Conservation (phyloP, 2,797 vertebrate species). For the Selene dorsalis region DNA sequence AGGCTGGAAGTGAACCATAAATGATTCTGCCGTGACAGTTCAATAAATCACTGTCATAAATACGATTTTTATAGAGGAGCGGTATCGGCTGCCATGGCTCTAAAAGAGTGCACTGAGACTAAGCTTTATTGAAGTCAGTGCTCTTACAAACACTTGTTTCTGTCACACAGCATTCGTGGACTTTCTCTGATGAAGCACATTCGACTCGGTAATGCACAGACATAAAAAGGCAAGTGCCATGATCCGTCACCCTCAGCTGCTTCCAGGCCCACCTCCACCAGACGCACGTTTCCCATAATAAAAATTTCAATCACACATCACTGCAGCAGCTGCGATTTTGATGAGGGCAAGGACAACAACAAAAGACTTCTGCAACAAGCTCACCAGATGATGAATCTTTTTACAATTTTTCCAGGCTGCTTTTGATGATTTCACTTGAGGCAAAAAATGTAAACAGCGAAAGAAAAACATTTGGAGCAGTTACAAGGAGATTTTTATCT, state of each 20-base stretch:
- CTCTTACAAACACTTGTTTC: slow-evolving; percentile 13
- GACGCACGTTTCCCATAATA: slow-evolving; percentile 48
- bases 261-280: slow-evolving; percentile 25
- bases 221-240: slow-evolving; percentile 26
- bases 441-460: slow-evolving; percentile 52
- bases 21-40: slow-evolving; percentile 21
- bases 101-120: slow-evolving; percentile 14
- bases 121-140: slow-evolving; percentile 21
- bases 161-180: slow-evolving; percentile 5
- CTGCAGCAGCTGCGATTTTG: slow-evolving; percentile 71
- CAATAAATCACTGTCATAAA: slow-evolving; percentile 37
- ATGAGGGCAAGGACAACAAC: slow-evolving; percentile 63
- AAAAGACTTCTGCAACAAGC: slow-evolving; percentile 54
- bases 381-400: slow-evolving; percentile 70
- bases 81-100: slow-evolving; percentile 14
- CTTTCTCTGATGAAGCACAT: slow-evolving; percentile 39
- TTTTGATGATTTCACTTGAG: slow-evolving; percentile 67
- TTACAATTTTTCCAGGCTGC: slow-evolving; percentile 63
- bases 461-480: slow-evolving; percentile 41
- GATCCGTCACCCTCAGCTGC: slow-evolving; percentile 43
- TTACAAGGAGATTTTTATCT: slow-evolving; percentile 50
- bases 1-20: slow-evolving; percentile 27
- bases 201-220: slow-evolving; percentile 26
- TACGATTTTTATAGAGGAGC: slow-evolving; percentile 19
- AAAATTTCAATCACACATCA: slow-evolving; percentile 65